Base-by-base conservation (phyloP, 2,888 invertebrate genomes). In the Stenolophus ochropezus region DNA sequence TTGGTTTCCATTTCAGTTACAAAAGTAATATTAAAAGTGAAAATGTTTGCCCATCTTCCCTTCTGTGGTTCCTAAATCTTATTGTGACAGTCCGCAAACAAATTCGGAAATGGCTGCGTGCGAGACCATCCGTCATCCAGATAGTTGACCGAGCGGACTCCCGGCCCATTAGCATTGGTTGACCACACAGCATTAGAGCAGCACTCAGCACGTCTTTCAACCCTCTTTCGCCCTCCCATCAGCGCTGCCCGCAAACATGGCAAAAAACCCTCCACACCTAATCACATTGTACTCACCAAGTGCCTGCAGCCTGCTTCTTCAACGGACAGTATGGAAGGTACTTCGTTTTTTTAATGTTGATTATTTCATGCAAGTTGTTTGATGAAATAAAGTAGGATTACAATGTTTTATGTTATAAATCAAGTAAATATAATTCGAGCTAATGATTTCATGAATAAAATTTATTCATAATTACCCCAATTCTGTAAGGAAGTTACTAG, bases 111-210 rank as follows among this genome's bases (percentile, higher is more conserved):
- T 69, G 27, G 18, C 27, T 27, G 4, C 0, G 49, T 42, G n/a
- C 47, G 23, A n/a, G 11, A 76, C 53, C 76, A 76, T 76, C 76
- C 76, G 76, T 76, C 76, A 76, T 76, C 27, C 18, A 76, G 74
- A 75, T 75, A 75, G 76, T 76, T 76, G 76, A 58, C 76, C 76
- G 56, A 11, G 27, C 23, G 58, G n/a, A n/a, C n/a, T n/a, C n/a
- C n/a, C 27, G 53, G 56, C 18, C 76, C 76, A 76, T 76, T 76
- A 76, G 76, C 76, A 76, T 76, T 76, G 76, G 76, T 76, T 76
- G 76, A 76, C 76, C 76, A 76, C 56, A 33, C 20, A 14, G 56
- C 76, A 76, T 76, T 76, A 76, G 58, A 56, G 58, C 20, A 73
- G 76, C 76, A 76, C 76, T 76, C 76, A 76, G 25, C 27, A 20